These are phyloP conservation scores for Bubo bubo DNA, from an alignment of 2,113 vertebrate species.

Conservation along the genomic window DNA sequence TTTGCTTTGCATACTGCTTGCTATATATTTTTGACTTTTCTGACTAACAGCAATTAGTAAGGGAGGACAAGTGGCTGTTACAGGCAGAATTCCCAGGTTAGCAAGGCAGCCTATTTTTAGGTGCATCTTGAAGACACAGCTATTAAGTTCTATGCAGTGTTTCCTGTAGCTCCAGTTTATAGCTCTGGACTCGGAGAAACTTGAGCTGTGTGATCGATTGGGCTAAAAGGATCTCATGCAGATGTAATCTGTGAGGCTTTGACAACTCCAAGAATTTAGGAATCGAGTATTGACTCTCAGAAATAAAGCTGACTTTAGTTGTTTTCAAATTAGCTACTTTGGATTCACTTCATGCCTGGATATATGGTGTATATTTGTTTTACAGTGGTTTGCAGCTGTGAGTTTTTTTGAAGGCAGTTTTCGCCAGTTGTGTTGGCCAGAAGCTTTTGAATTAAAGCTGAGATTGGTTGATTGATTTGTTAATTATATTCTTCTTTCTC, in stretches of 20 bases:
- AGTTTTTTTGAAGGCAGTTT: background rate
- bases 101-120: slow-evolving; percentile 48
- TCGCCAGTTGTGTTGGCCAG: background rate
- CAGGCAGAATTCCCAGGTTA: slow-evolving; percentile 44
- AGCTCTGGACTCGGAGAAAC: background rate
- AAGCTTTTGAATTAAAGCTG: background rate
- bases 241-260: background rate
- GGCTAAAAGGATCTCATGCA: background rate
- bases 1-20: background rate
- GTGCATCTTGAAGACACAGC: background rate
- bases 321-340: background rate
- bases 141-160: background rate
- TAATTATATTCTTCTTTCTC: background rate
- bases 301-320: background rate
- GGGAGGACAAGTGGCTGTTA: slow-evolving; percentile 14
- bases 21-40: slow-evolving; percentile 13
- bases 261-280: background rate
- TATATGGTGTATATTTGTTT: background rate
- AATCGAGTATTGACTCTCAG: background rate
- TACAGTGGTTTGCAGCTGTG: background rate
- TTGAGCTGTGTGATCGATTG: background rate
- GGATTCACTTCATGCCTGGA: background rate
- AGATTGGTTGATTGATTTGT: no score
- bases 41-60: slow-evolving; percentile 39
- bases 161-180: background rate